Base-by-base conservation (phyloP, 2,888 invertebrate species). In the Tipula helvola region DNA sequence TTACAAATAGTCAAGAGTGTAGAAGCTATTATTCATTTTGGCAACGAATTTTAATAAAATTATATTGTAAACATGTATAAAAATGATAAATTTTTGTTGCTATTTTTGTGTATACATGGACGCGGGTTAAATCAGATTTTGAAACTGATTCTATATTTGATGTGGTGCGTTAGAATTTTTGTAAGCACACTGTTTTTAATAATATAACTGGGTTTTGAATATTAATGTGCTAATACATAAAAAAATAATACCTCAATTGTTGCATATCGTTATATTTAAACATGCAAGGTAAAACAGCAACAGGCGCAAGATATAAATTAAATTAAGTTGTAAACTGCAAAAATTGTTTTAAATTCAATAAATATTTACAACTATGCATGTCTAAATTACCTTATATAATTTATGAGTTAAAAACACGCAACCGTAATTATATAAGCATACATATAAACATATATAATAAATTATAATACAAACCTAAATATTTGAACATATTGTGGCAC, bases 401-500 rank as follows among this genome's bases (percentile, higher is more conserved):
- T 71, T 28, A 71, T 71, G 28, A 3, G 8, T 18, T 71, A 71
- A 10, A 28, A 3, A 71, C 71, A 71, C 28, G 28, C 28, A 71
- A 57, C 57, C 3, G 12, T 44, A 52, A 10, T 10, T 52, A n/a
- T 39, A 39, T 39, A n/a, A n/a, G n/a, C n/a, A n/a, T 39, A 3
- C 7, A 39, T 39, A 28, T 2, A 28, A 1, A 28, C 39, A 39
- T 39, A 39, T 3, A 39, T 1, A 39, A 39, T 3, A 16, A n/a
- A n/a, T 52, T 13, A 28, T 28, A 28, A 28, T n/a, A 52, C 52
- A 52, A 36, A 91, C 91, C 91, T 89, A 93, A 99, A 99, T 90
- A 99, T 98, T 93, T 99, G 99, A 88, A 99, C 98, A 92, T 99
- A 99, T 92, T 99, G 99, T 36, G 98, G 97, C 88, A 98, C 98